Evolutionary conservation across 2,888 invertebrate species (phyloP).

Genomic region (Geophilus truncorum): DNA sequence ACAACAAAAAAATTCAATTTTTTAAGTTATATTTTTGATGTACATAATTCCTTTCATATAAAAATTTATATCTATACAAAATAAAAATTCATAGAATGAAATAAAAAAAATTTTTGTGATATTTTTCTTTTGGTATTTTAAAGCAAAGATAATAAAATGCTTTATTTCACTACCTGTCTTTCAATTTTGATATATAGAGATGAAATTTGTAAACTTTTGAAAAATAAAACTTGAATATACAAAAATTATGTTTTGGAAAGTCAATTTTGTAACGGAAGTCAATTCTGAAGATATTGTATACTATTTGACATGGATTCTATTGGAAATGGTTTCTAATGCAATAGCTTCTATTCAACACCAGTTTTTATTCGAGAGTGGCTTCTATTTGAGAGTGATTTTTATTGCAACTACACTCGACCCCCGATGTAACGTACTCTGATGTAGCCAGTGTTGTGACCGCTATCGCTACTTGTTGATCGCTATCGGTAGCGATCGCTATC

Average conservation of each 20-base stretch:
- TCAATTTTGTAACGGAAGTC: no score
- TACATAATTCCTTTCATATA: not conserved
- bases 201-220: not conserved
- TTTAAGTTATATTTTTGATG: constrained; percentile 5
- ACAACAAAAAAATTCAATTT: not conserved
- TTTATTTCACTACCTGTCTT: not conserved
- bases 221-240: not conserved
- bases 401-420: no score
- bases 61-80: not conserved
- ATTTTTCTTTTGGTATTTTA: not conserved
- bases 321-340: no score
- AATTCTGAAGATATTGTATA: no score
- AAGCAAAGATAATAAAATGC: not conserved
- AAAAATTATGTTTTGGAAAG: not conserved
- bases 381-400: no score
- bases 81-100: not conserved
- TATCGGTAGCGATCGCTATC: no score
- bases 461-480: no score
- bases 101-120: not conserved
- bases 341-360: no score
- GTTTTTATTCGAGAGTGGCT: no score
- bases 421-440: no score
- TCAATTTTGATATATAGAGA: not conserved
- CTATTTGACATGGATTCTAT: no score
- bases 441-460: no score